Conservation (phyloP, 1,140 invertebrate species). For the Trinorchestia longiramus region DNA sequence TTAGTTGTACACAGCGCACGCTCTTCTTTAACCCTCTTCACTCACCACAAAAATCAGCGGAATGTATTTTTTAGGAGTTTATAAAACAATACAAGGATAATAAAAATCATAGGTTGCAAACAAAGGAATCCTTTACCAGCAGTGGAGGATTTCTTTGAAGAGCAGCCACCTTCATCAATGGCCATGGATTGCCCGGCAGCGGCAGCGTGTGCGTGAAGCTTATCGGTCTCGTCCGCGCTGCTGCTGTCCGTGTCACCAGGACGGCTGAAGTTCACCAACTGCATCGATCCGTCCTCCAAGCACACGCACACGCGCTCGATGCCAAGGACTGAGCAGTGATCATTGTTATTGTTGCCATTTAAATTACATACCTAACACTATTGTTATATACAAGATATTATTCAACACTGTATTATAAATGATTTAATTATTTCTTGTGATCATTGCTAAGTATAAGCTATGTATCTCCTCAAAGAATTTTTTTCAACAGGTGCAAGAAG, state of each 20-base stretch:
- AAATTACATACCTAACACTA: no score
- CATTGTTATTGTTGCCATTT: not conserved
- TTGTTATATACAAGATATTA: no score
- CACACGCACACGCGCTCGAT: slow-evolving; percentile 87
- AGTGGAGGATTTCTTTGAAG: not conserved
- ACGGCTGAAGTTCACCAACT: slow-evolving; percentile 80
- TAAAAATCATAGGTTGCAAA: not conserved
- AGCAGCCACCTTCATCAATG: not conserved
- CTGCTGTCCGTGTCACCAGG: slow-evolving; percentile 57
- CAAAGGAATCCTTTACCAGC: not conserved
- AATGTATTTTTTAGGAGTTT: no score
- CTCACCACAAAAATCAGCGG: no score
- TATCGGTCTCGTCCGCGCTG: slow-evolving; percentile 8
- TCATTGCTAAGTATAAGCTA: no score
- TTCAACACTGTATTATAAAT: no score
- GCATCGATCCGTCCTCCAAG: slow-evolving; percentile 81
- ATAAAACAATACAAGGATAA: not conserved
- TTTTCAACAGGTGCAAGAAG: no score
- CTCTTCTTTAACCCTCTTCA: no score
- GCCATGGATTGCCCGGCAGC: slow-evolving; percentile 58
- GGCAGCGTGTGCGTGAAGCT: not conserved
- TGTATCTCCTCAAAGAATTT: no score
- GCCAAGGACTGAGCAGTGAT: slow-evolving; percentile 70
- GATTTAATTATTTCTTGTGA: no score
- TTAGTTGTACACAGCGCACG: no score